Base-by-base conservation (phyloP, 2,113 vertebrate species). In the Vidua chalybeata region DNA sequence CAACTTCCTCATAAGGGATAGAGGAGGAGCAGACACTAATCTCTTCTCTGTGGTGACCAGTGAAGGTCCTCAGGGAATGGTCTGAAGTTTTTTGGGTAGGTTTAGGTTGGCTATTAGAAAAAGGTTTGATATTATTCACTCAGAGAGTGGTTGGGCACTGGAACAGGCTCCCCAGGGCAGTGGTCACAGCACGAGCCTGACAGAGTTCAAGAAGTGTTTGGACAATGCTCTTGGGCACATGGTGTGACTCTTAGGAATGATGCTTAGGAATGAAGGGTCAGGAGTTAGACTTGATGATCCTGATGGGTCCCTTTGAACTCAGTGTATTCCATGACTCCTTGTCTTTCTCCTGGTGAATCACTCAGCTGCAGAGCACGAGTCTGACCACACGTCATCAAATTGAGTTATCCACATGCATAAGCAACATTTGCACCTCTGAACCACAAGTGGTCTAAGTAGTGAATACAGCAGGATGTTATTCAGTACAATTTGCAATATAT, bases 21-120 rank as follows among this genome's bases (percentile, higher is more conserved):
- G 7, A 2, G 7, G 6, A 61, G 37, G 1, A 2, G 4, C 17
- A 52, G 11, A 0, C 27, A 22, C 26, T 15, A 11, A 9, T 37
- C 37, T 59, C 30, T 41, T 41, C 35, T 26, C 37, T 45, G 1
- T 27, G 16, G 62, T 59, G 37, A 37, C 23, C 45, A 37, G 62
- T 37, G 22, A 18, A 68, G 21, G 13, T 22, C 9, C 6, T 16
- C 7, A 52, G 12, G 21, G 17, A 68, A 27, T 4, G 11, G 27
- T 20, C 22, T 28, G 28, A 86, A 37, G 11, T 2, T 35, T 54
- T 43, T 43, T 4, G 5, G 9, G 28, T 18, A 33, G 5, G 5
- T 52, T 61, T 37, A 28, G 6, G 7, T 11, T 33, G 37, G 55
- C 6, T 39, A 33, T 52, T 15, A 61, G 14, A 6, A 37, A 52